Conservation (phyloP, 2,888 invertebrate species). For the Agapostemon virescens region DNA sequence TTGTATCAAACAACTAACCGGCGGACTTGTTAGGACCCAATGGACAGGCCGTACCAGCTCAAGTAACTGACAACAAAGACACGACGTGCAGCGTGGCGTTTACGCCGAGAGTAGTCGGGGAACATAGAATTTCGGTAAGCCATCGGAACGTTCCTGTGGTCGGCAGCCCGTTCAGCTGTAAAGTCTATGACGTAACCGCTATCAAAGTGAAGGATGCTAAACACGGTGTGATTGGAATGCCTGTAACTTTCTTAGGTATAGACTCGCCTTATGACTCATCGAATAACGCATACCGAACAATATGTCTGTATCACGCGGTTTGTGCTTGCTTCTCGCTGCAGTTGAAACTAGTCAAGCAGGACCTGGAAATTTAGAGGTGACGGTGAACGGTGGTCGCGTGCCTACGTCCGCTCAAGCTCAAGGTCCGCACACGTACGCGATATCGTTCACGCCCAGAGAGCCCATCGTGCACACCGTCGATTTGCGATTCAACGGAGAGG, state of each 20-base stretch:
- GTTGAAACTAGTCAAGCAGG: constrained; percentile 99
- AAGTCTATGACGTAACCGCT: constrained; percentile 96
- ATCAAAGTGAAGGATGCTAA: constrained; percentile 96
- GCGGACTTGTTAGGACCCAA: constrained; percentile 89
- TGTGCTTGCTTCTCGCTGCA: constrained; percentile 74
- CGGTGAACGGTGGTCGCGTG: constrained; percentile 98
- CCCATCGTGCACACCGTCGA: constrained; percentile 95
- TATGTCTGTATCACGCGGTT: neutral
- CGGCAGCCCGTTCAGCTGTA: constrained; percentile 96
- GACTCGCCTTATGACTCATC: neutral
- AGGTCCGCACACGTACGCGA: constrained; percentile 97
- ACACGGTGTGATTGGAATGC: constrained; percentile 92
- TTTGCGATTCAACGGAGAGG: constrained; percentile 96
- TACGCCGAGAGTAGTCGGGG: constrained; percentile 93
- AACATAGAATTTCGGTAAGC: constrained; percentile 93
- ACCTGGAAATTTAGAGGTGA: constrained; percentile 98
- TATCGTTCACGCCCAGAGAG: constrained; percentile 97
- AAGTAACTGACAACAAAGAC: constrained; percentile 91
- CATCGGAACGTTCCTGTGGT: constrained; percentile 91
- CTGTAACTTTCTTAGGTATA: constrained; percentile 93
- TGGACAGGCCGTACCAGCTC: constrained; percentile 93
- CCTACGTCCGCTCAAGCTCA: constrained; percentile 98
- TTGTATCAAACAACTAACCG: constrained; percentile 78
- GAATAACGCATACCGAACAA: neutral
- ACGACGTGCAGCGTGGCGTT: constrained; percentile 95